Evolutionary conservation across 2,113 vertebrate genomes (phyloP).

Genomic region (Sorex fumeus): DNA sequence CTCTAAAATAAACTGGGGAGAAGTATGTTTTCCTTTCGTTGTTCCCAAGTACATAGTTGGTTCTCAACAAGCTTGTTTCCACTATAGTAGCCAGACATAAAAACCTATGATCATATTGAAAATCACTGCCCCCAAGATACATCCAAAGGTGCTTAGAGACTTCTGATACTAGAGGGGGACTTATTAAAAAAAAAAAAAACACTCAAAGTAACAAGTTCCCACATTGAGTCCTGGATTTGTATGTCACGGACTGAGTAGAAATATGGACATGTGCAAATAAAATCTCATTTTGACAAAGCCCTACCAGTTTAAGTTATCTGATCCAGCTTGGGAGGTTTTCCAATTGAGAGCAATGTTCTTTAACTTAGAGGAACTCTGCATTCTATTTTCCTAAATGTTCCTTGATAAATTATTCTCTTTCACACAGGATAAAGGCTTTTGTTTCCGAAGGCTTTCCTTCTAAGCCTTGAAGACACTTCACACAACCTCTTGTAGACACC

Average conservation of each 20-base stretch:
- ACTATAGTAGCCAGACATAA: slow-evolving; percentile 45
- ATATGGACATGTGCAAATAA: background rate
- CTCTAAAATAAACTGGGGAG: slow-evolving; percentile 55
- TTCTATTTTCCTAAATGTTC: slow-evolving; percentile 71
- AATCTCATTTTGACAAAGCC: background rate
- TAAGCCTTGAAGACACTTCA: slow-evolving; percentile 56
- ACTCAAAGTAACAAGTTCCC: background rate
- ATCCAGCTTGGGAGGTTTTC: slow-evolving; percentile 1
- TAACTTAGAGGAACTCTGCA: slow-evolving; percentile 19
- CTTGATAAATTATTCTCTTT: slow-evolving; percentile 66
- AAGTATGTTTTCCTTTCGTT: slow-evolving; percentile 64
- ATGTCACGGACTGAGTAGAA: background rate
- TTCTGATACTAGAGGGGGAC: background rate
- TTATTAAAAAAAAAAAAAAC: background rate
- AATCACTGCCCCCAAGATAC: slow-evolving; percentile 31
- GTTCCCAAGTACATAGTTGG: slow-evolving; percentile 54
- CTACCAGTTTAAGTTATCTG: background rate
- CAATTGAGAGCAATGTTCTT: background rate
- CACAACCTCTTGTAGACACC: slow-evolving; percentile 48
- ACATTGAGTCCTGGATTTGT: background rate
- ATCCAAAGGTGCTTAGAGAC: slow-evolving; percentile 41
- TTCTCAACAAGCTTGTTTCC: slow-evolving; percentile 63
- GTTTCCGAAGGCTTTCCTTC: slow-evolving; percentile 63
- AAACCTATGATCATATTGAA: slow-evolving; percentile 37
- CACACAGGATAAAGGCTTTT: slow-evolving; percentile 29